phyloP scores from a whole-genome alignment of 2,113 vertebrate genomes.

The Pelvicachromis taeniatus region DNA sequence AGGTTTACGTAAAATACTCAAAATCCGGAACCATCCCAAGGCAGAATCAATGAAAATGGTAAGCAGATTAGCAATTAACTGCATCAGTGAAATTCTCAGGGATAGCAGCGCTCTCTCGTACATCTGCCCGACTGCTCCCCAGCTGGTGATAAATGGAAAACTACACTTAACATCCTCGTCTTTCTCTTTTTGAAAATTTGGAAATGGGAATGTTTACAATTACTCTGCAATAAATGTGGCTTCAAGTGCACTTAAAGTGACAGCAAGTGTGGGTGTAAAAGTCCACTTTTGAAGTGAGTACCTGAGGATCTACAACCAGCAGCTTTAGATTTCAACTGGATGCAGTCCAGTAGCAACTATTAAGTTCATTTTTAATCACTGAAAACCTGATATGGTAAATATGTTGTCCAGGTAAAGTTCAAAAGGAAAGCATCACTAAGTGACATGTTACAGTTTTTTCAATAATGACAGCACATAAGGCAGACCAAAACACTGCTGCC shows the following conservation, averaged over 20 bases:
- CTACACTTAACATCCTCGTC: conserved; percentile 73
- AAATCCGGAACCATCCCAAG: conserved; percentile 19
- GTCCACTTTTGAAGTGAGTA: conserved; percentile 44
- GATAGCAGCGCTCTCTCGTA: conserved; percentile 38
- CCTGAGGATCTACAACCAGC: conserved; percentile 24
- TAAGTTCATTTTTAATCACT: background rate
- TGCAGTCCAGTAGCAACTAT: conserved; percentile 6
- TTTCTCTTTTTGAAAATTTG: conserved; percentile 19
- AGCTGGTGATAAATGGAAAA: conserved; percentile 74
- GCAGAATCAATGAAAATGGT: conserved; percentile 37
- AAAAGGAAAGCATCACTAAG: background rate
- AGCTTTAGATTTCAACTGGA: conserved; percentile 23
- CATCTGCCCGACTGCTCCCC: conserved; percentile 59
- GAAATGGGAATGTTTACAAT: conserved; percentile 74
- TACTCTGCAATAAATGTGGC: conserved; percentile 71
- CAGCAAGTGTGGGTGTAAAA: conserved; percentile 74
- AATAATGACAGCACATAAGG: background rate
- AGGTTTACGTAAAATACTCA: conserved; percentile 2
- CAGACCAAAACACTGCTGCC: background rate
- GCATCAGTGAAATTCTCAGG: conserved; percentile 43
- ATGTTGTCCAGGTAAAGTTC: background rate
- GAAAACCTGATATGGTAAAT: background rate
- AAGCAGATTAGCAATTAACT: conserved; percentile 64
- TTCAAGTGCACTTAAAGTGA: conserved; percentile 76
- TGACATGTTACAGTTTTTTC: background rate